Conservation (phyloP, 1,140 invertebrate species). For the Phortica variegata region DNA sequence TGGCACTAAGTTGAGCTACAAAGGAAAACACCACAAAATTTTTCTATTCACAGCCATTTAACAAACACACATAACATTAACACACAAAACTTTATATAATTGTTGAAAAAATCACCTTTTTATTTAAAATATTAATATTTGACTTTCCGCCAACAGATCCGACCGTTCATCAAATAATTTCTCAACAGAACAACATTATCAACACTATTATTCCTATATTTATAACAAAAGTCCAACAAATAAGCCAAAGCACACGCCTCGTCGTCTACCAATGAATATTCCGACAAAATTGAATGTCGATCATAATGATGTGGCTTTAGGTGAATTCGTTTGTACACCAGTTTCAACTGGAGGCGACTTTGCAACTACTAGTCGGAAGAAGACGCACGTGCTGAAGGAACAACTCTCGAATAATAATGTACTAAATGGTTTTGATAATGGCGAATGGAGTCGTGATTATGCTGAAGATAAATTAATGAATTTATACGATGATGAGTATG, state of each 20-base stretch:
- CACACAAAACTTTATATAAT: slow-evolving; percentile 18
- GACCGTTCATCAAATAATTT: slow-evolving; percentile 21
- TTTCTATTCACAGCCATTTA: slow-evolving; percentile 13
- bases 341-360: slow-evolving; percentile 9
- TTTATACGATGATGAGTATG: too few species aligned
- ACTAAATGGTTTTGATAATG: slow-evolving; percentile 19
- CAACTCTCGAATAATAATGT: slow-evolving; percentile 30
- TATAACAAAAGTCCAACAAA: slow-evolving; percentile 37
- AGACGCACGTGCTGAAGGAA: slow-evolving; percentile 31
- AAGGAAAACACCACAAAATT: too few species aligned
- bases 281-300: slow-evolving; percentile 10
- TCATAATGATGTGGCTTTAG: neutral
- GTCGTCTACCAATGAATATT: slow-evolving; percentile 22
- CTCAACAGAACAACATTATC: slow-evolving; percentile 38
- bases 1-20: too few species aligned
- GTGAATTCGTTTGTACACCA: too few species aligned
- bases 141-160: too few species aligned
- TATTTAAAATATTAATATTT: too few species aligned
- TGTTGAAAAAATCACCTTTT: too few species aligned
- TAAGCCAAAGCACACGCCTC: slow-evolving; percentile 13
- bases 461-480: slow-evolving; percentile 6
- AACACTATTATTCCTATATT: slow-evolving; percentile 49
- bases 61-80: too few species aligned
- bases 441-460: slow-evolving; percentile 15
- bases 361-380: too few species aligned